A percentile compares a stretch with the other conserved stretches of the same genome.
Evolutionary conservation across 92 coral and sea anemone genomes (phyloP).

Genomic region (Porites divaricata): DNA sequence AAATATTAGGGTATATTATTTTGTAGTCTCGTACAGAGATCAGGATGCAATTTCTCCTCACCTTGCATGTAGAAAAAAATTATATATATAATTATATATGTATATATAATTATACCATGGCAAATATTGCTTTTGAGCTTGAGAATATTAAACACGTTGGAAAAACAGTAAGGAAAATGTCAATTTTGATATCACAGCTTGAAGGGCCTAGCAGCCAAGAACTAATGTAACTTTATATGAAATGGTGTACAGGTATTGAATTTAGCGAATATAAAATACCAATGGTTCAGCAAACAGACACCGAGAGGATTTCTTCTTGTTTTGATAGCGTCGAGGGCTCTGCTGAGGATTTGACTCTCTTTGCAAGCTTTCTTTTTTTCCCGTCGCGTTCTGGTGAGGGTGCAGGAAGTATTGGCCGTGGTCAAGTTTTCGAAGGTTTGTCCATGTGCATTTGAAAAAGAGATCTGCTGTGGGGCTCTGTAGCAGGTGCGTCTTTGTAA

Average conservation of each 20-base stretch:
- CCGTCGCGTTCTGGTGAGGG: not conserved
- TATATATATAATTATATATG: too few relatives aligned
- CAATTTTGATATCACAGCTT: not conserved
- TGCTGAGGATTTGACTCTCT: not conserved
- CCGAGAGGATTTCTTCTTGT: not conserved
- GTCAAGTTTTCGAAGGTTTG: not conserved
- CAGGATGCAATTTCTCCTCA: too few relatives aligned
- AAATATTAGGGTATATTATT: too few relatives aligned
- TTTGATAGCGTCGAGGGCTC: not conserved
- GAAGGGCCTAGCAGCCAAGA: too few relatives aligned
- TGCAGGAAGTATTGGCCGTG: not conserved
- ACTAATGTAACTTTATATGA: too few relatives aligned
- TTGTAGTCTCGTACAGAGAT: too few relatives aligned
- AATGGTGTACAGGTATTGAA: too few relatives aligned
- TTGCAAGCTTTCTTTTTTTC: slow-evolving; percentile 3
- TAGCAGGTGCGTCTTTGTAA: slow-evolving; percentile 34
- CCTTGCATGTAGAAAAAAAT: not conserved
- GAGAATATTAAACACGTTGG: slow-evolving; percentile 3
- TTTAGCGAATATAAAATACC: not conserved
- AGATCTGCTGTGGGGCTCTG: slow-evolving; percentile 23
- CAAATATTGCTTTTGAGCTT: not conserved
- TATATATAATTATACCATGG: not conserved
- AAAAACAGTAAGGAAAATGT: not conserved
- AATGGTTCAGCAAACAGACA: slow-evolving; percentile 13
- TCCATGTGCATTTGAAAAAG: slow-evolving; percentile 23